These are phyloP conservation scores for Pocillopora grandis DNA, from an alignment of 92 coral and sea anemone genomes.

Conservation along the genomic window DNA sequence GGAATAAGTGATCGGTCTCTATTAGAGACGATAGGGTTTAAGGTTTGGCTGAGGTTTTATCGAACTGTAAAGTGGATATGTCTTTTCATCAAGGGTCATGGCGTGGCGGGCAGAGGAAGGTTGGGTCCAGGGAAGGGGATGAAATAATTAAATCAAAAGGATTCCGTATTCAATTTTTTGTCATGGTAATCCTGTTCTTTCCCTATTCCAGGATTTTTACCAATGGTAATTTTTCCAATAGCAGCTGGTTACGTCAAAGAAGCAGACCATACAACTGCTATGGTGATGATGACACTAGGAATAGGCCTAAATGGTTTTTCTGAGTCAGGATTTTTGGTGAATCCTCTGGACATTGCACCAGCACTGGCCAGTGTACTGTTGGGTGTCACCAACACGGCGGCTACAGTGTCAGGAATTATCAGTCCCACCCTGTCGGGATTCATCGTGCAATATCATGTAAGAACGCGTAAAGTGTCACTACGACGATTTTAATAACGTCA, in stretches of 20 bases:
- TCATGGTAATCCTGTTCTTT: background rate
- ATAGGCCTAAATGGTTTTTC: slow-evolving; percentile 49
- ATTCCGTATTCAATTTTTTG: too few relatives aligned
- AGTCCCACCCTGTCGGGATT: slow-evolving; percentile 53
- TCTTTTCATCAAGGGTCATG: too few relatives aligned
- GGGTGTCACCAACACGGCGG: slow-evolving; percentile 41
- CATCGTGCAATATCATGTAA: slow-evolving; percentile 46
- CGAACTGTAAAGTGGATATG: background rate
- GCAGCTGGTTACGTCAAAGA: slow-evolving; percentile 21
- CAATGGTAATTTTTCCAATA: slow-evolving; percentile 21
- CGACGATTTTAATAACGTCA: too few relatives aligned
- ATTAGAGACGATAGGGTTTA: too few relatives aligned
- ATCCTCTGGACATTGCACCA: slow-evolving; percentile 53
- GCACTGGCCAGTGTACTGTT: slow-evolving; percentile 46
- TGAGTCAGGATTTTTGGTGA: slow-evolving; percentile 39
- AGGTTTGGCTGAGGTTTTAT: background rate
- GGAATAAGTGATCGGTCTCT: background rate
- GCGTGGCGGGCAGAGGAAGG: too few relatives aligned
- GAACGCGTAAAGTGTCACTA: background rate
- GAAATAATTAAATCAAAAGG: too few relatives aligned
- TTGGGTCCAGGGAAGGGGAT: too few relatives aligned
- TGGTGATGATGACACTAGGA: slow-evolving; percentile 25
- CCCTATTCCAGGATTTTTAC: slow-evolving; percentile 29
- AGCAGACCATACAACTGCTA: slow-evolving; percentile 1
- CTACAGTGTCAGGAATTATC: slow-evolving; percentile 45